Evolutionary conservation across 2,888 invertebrate species (phyloP), one percentile per base, ranked within the genome.

Genomic region (Luperina nickerlii): DNA sequence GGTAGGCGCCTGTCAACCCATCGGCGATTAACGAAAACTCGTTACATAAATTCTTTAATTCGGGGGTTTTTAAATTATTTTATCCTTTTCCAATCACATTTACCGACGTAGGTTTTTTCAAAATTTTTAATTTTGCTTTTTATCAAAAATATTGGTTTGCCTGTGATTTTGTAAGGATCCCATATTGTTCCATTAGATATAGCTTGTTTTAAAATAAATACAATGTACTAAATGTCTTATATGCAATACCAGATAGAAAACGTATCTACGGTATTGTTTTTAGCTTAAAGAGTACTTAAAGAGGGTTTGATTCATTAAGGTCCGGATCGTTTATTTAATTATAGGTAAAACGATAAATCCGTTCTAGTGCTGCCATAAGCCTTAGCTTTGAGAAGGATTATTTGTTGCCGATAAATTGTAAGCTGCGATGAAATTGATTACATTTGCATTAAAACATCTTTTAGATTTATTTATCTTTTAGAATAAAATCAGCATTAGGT

Each of bases 331-430:
- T 81, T 68, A 86, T 84, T 87, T 84, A 78, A 87, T 87, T 87
- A 84, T 70, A 84, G 82, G 32, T 77, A 74, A 54, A 79, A 68
- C 74, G 54, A 87, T 84, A 82, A 86, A 87, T 87, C 73, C 57
- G 54, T 63, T 83, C 71, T 60, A 84, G 78, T 79, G 32, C 62
- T 78, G 32, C 54, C 57, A 78, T 82, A 78, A 86, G 78, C 84
- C 70, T 62, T 62, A n/a, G 87, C 72, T 72, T 76, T 57, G n/a
- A 42, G 62, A 51, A 60, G 66, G 66, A 78, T 82, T 84, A 81
- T 77, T 57, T 60, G 60, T 51, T 72, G 42, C 65, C 74, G 32
- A 81, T 86, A 76, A 81, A 87, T 76, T 65, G 68, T 71, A 76
- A 72, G 20, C 69, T 42, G 3, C n/a, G 15, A 51, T 63, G 27